These are phyloP conservation scores for Eueremaeus valkanovi DNA, from an alignment of 2,888 invertebrate genomes.

Conservation along the genomic window DNA sequence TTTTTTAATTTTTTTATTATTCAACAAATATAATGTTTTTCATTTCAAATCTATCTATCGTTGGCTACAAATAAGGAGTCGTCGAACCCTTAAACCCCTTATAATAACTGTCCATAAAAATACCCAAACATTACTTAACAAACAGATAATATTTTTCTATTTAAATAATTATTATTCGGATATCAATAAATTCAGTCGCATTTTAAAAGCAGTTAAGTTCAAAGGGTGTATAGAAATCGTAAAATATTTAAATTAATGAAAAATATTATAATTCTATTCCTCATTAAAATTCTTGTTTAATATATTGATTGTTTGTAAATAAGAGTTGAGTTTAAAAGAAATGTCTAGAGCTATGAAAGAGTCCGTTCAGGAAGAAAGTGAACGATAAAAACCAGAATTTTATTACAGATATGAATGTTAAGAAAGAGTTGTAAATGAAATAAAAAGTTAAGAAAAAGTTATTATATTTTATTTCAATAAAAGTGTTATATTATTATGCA, in stretches of 20 bases:
- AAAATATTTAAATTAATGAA: neutral
- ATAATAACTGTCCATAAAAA: constrained; percentile 18
- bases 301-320: neutral
- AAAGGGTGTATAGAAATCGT: neutral
- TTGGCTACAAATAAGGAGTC: neutral
- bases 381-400: neutral
- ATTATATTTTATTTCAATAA: neutral
- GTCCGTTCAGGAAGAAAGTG: constrained; percentile 16
- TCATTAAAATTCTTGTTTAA: neutral
- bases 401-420: neutral
- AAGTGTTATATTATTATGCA: too few species aligned
- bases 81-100: constrained; percentile 18
- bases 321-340: neutral
- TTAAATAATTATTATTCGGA: neutral
- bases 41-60: neutral
- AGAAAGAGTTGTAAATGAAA: neutral
- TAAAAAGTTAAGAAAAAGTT: neutral
- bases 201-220: neutral
- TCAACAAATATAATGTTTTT: too few species aligned
- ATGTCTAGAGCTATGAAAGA: neutral
- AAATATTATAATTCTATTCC: neutral
- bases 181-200: neutral
- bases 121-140: neutral
- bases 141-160: neutral
- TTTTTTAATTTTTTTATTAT: too few species aligned